These are phyloP conservation scores for Danio aesculapii DNA, from an alignment of 2,797 vertebrate genomes.

Conservation along the genomic window DNA sequence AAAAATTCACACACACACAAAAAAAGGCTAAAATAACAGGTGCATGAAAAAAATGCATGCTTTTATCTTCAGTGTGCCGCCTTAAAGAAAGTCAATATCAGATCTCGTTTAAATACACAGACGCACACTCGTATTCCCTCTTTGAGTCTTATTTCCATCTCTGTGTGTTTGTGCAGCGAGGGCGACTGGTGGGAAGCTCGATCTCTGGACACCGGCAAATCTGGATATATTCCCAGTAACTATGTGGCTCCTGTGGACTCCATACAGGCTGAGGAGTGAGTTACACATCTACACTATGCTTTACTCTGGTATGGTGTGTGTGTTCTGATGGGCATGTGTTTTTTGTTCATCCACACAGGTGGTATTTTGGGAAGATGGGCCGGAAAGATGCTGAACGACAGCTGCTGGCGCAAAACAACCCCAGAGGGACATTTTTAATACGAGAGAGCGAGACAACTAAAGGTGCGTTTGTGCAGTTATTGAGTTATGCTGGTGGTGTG, in stretches of 20 bases:
- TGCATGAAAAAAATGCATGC: too few relatives aligned
- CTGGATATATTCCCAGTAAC: conserved; percentile 96
- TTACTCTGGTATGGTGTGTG: too few relatives aligned
- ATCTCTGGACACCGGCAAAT: conserved; percentile 89
- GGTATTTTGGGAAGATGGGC: conserved; percentile 98
- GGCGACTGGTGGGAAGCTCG: conserved; percentile 98
- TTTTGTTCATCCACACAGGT: conserved; percentile 75
- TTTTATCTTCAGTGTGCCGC: too few relatives aligned
- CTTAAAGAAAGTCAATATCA: too few relatives aligned
- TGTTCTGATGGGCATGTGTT: background rate
- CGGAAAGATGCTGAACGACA: conserved; percentile 95
- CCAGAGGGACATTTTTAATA: conserved; percentile 92
- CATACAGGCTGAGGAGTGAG: conserved; percentile 98
- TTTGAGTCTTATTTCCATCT: conserved; percentile 2
- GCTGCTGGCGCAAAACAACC: conserved; percentile 86
- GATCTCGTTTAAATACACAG: too few relatives aligned
- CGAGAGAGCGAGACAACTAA: conserved; percentile 97
- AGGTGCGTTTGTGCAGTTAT: conserved; percentile 72
- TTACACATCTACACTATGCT: conserved; percentile 34
- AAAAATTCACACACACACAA: too few relatives aligned
- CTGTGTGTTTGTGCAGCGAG: conserved; percentile 80
- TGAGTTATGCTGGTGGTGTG: too few relatives aligned
- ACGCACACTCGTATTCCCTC: background rate
- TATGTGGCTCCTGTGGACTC: conserved; percentile 96
- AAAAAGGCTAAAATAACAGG: too few relatives aligned